A percentile compares a stretch with the other conserved stretches of the same genome.
Conservation (phyloP, 2,888 invertebrate genomes). For the Muschampia plurimacula region DNA sequence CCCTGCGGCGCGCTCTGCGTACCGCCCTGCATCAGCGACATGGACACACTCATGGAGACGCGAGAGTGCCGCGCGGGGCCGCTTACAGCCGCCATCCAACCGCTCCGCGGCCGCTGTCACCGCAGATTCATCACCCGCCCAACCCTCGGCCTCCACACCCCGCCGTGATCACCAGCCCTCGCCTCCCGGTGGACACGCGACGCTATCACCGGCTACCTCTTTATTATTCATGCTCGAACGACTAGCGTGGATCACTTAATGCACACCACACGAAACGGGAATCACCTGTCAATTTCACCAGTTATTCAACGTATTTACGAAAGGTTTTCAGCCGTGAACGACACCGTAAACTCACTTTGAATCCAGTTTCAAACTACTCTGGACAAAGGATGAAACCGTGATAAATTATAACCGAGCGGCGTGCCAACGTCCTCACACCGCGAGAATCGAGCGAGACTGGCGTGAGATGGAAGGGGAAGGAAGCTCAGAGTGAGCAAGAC, state of each 20-base stretch:
- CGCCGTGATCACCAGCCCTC: constrained; percentile 72
- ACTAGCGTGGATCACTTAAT: constrained; percentile 79
- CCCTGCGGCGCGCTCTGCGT: too few species aligned
- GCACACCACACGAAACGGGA: constrained; percentile 66
- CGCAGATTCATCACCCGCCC: constrained; percentile 80
- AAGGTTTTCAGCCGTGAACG: constrained; percentile 40
- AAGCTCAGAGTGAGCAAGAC: constrained; percentile 59
- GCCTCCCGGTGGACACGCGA: constrained; percentile 70
- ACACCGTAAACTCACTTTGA: constrained; percentile 37
- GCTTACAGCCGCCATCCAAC: constrained; percentile 87
- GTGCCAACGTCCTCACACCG: constrained; percentile 65
- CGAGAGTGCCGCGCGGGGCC: constrained; percentile 95
- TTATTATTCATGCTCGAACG: constrained; percentile 84
- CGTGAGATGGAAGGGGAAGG: constrained; percentile 52
- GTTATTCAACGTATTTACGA: constrained; percentile 51
- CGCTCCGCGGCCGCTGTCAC: constrained; percentile 83
- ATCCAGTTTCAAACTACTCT: constrained; percentile 59
- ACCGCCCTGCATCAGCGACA: constrained; percentile 90
- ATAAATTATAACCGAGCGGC: constrained; percentile 57
- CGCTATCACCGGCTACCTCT: constrained; percentile 80
- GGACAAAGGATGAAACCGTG: constrained; percentile 81
- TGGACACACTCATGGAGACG: constrained; percentile 95
- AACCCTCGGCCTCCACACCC: constrained; percentile 62
- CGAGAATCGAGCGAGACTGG: constrained; percentile 83
- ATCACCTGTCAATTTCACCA: constrained; percentile 65